Base-by-base conservation (phyloP, 1,140 invertebrate genomes). In the Leptoteleia sp. region DNA sequence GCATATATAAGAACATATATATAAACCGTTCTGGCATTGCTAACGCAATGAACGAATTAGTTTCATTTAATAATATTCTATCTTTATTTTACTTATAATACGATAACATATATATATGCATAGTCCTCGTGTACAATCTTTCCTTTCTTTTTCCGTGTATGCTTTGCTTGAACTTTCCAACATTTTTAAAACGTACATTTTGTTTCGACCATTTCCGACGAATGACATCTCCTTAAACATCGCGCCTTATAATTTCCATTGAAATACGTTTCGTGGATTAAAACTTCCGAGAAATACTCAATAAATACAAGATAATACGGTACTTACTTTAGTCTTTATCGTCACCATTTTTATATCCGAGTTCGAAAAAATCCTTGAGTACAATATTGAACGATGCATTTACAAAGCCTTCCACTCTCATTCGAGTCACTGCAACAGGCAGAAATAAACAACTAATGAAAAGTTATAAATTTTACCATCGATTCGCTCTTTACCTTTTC, bases 301-400 rank as follows among this genome's bases (percentile, higher is more conserved):
- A 40, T 40, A 40, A 40, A 19, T 40, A 17, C 16, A 16, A 38
- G 3, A 38, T 38, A 6, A 16, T 38, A 13, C 4, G 13, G 16
- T 35, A 52, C 25, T 40, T 40, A 50, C 55, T 33, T 42, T 42
- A 52, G 47, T 61, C 45, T 78, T 40, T 62, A 43, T 43, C 45
- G 25, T 43, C 33, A 78, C 88, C 86, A 80, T 89, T 89, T 27
- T 85, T 81, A 57, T 93, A 94, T 5, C 93, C 93, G 31, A 94
- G 84, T 83, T 93, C 92, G 79, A 90, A 91, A 82, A 94, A 91
- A 86, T 95, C 93, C 84, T 94, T 95, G 37, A 92, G 90, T 11
- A 94, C 87, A 31, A 93, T 88, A 85, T 94, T 94, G 78, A 95
- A 93, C n/a, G 89, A 88, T 8, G 93, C 84, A 11, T 86, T 91